Evolutionary conservation across 2,797 vertebrate species (phyloP).

Genomic region (Cheirogaleus major): DNA sequence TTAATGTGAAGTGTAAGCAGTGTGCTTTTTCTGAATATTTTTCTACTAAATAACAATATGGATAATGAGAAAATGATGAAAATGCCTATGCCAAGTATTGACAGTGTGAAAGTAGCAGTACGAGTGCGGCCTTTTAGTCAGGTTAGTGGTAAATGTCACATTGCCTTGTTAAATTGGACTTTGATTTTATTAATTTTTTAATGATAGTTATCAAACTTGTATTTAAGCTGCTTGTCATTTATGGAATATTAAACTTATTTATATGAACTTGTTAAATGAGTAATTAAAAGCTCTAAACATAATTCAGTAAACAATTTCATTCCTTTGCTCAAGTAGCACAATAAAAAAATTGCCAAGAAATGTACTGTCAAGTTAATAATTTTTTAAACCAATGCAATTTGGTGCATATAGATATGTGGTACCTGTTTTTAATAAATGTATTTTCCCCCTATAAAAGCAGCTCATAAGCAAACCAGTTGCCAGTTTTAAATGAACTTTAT

Average conservation of each 20-base stretch:
- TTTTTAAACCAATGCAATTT: constrained; percentile 6
- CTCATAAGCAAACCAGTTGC: not conserved
- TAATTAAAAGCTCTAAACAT: constrained; percentile 63
- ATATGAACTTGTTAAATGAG: constrained; percentile 74
- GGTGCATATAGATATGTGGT: not conserved
- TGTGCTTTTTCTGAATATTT: constrained; percentile 49
- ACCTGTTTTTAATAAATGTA: not conserved
- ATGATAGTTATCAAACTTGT: constrained; percentile 57
- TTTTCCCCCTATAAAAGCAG: not conserved
- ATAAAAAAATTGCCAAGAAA: constrained; percentile 66
- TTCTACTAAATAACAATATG: constrained; percentile 44
- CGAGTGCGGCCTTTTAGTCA: constrained; percentile 91
- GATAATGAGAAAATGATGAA: constrained; percentile 67
- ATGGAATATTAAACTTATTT: constrained; percentile 71
- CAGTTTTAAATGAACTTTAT: not conserved
- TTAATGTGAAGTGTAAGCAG: constrained; percentile 39
- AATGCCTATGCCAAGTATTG: constrained; percentile 85
- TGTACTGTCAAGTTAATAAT: constrained; percentile 57
- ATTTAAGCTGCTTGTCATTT: constrained; percentile 76
- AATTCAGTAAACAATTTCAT: constrained; percentile 57
- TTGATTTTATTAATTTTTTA: constrained; percentile 64
- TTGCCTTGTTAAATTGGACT: constrained; percentile 58
- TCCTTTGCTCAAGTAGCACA: constrained; percentile 70
- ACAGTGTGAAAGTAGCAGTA: constrained; percentile 91
- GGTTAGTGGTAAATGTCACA: constrained; percentile 84